Base-by-base conservation (phyloP, 2,113 vertebrate genomes). In the Spilogale gracilis region DNA sequence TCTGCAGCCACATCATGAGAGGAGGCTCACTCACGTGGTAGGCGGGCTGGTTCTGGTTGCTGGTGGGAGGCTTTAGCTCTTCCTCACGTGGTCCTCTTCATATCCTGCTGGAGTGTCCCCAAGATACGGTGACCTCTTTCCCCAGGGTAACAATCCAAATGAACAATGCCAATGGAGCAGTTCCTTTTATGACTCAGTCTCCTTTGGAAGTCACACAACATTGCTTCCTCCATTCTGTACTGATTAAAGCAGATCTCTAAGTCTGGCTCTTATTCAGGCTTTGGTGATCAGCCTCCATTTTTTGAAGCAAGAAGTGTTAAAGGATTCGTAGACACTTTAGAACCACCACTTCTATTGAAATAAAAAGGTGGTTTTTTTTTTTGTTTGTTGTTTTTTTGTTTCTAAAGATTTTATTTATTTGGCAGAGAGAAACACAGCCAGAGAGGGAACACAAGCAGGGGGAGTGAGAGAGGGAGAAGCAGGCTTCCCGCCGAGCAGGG, bases 151-250 rank as follows among this genome's bases (percentile, higher is more conserved):
- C 69, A 6, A 4, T 16, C 12, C 10, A 14, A 17, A 27, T 0
- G 8, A 25, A 1, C 1, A 2, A 1, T 18, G 0, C 21, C 3
- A 8, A 23, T 4, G 20, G 0, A 4, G 32, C 25, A 2, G 30
- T 3, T 10, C 14, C n/a, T 73, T 27, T 6, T 9, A 5, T 32
- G 63, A 30, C 78, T 18, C 2, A 21, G 76, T 63, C 14, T 43
- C 14, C 95, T 1, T 32, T 0, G 1, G 50, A 25, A 16, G 65
- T 63, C 54, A 3, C 27, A 0, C 3, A 3, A 1, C 14, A 4
- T 14, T 27, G 4, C 56, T 32, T 32, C 54, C 60, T 60, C 30
- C 20, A 1, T 54, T 60, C 84, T n/a, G n/a, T 12, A 11, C 38
- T 3, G 30, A 30, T 11, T 3, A 27, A 43, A 5, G 43, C 1